These are phyloP conservation scores for Salvelinus fontinalis DNA, from an alignment of 2,113 vertebrate species.

Conservation along the genomic window DNA sequence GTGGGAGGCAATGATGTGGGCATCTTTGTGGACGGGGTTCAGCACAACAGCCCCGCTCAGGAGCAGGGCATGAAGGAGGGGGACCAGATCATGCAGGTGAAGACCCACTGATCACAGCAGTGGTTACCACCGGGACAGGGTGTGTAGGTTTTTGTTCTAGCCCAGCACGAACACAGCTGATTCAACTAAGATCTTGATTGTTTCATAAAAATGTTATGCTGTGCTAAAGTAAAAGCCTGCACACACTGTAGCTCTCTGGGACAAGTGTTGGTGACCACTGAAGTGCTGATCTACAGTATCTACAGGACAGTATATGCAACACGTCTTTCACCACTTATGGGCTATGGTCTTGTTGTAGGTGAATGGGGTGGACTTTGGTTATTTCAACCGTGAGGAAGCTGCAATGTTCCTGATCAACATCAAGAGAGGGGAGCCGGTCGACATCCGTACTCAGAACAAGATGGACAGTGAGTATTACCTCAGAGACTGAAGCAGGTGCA, in stretches of 20 bases:
- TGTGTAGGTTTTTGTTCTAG: not conserved
- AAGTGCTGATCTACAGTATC: not conserved
- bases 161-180: not conserved
- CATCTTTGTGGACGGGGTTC: slow-evolving; percentile 90
- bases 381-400: slow-evolving; percentile 90
- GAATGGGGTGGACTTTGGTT: slow-evolving; percentile 81
- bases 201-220: too few relatives aligned
- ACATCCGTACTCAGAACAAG: slow-evolving; percentile 83
- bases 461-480: slow-evolving; percentile 85
- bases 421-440: slow-evolving; percentile 72
- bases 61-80: slow-evolving; percentile 84
- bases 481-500: not conserved
- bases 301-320: not conserved
- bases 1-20: slow-evolving; percentile 92
- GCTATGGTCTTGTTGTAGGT: slow-evolving; percentile 69
- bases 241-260: too few relatives aligned
- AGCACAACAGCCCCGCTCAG: slow-evolving; percentile 85
- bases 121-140: not conserved
- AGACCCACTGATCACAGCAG: not conserved
- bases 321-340: not conserved
- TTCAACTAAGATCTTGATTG: too few relatives aligned
- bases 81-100: slow-evolving; percentile 93
- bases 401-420: slow-evolving; percentile 84
- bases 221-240: too few relatives aligned
- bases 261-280: too few relatives aligned